These are phyloP conservation scores for Agapetus fuscipes DNA, from an alignment of 2,888 invertebrate species.

Conservation along the genomic window DNA sequence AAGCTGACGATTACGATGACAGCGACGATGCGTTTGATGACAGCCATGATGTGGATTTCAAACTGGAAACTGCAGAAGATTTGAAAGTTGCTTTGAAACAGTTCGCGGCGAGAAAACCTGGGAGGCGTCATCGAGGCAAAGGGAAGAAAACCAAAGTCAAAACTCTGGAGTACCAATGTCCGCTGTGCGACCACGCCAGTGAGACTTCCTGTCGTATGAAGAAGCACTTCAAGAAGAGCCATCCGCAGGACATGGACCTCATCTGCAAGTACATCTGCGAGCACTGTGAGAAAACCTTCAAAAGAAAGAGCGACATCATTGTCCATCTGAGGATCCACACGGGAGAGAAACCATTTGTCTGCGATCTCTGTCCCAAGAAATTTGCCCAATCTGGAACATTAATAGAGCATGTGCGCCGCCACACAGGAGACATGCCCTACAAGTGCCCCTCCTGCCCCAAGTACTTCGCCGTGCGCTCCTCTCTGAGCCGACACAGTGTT, in stretches of 20 bases:
- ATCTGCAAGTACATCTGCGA: not conserved
- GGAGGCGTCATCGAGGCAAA: not conserved
- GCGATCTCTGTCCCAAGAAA: constrained; percentile 14
- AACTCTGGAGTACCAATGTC: not conserved
- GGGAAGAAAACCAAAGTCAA: not conserved
- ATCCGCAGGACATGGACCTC: not conserved
- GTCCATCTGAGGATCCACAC: constrained; percentile 19
- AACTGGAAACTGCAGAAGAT: not conserved
- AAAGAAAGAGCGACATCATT: constrained; percentile 16
- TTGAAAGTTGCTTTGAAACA: not conserved
- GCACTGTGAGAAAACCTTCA: constrained; percentile 12
- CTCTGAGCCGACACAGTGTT: constrained; percentile 15
- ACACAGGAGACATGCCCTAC: constrained; percentile 19
- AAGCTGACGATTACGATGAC: not conserved
- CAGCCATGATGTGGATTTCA: no score
- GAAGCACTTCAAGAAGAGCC: constrained; percentile 6
- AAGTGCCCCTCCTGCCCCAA: constrained; percentile 11
- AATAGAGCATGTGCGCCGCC: constrained; percentile 15
- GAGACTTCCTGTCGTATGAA: constrained; percentile 1
- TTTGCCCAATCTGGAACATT: constrained; percentile 19
- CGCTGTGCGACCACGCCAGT: not conserved
- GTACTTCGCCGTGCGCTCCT: constrained; percentile 15
- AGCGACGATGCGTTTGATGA: not conserved
- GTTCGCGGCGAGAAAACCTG: not conserved
- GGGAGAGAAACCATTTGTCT: constrained; percentile 19